Percentiles rank a stretch among this genome's conserved stretches.
These are phyloP conservation scores for Tiphia femorata DNA, from an alignment of 2,888 invertebrate species.

Conservation along the genomic window DNA sequence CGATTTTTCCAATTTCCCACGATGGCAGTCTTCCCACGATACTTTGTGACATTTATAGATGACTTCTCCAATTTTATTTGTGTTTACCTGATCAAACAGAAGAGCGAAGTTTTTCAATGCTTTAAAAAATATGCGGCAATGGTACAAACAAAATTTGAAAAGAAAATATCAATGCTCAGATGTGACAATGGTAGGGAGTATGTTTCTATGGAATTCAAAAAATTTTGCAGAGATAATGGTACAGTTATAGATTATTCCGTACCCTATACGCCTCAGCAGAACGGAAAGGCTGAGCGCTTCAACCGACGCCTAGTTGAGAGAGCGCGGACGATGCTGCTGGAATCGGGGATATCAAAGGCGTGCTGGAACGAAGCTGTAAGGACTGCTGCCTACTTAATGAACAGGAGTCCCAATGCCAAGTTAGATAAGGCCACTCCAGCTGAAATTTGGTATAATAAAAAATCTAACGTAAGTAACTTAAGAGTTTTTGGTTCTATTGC, in stretches of 20 bases:
- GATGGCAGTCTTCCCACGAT: background rate
- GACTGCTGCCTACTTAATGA: background rate
- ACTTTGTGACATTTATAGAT: slow-evolving; percentile 5
- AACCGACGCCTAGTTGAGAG: background rate
- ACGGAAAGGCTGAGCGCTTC: background rate
- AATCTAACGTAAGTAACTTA: slow-evolving; percentile 1
- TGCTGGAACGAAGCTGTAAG: background rate
- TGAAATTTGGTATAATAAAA: slow-evolving; percentile 4
- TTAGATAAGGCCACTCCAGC: background rate
- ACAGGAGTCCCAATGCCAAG: slow-evolving; percentile 1
- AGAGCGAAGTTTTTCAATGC: background rate
- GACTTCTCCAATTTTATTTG: slow-evolving; percentile 2
- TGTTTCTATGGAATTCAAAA: background rate
- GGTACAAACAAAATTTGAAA: background rate
- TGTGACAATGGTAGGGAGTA: slow-evolving; percentile 9
- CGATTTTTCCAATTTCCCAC: background rate
- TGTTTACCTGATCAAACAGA: background rate
- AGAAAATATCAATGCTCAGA: background rate
- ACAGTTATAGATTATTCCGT: background rate
- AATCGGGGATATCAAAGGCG: background rate
- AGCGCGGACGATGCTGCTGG: background rate
- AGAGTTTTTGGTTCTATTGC: slow-evolving; percentile 1
- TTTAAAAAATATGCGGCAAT: slow-evolving; percentile 1
- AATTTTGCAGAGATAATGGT: background rate
- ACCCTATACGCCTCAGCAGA: background rate